These are phyloP conservation scores for Ptychochromis oligacanthus DNA, from an alignment of 2,113 vertebrate genomes.

Conservation along the genomic window DNA sequence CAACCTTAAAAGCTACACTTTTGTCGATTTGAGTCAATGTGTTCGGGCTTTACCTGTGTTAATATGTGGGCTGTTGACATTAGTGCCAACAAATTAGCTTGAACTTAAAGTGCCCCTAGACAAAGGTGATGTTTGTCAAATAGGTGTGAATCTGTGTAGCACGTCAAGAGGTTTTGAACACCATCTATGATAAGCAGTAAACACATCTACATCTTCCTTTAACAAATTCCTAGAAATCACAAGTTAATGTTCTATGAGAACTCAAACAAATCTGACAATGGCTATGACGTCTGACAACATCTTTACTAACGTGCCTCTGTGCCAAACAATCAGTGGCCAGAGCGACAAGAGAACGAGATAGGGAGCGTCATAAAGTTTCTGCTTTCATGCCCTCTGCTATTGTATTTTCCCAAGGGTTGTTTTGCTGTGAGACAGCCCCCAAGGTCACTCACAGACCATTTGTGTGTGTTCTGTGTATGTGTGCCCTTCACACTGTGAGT, in stretches of 20 bases:
- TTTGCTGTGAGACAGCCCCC: slow-evolving; percentile 3
- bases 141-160: background rate
- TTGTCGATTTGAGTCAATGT: background rate
- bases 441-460: slow-evolving; percentile 30
- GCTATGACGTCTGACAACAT: background rate
- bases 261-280: slow-evolving; percentile 37
- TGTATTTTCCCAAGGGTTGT: slow-evolving; percentile 13
- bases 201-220: background rate
- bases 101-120: background rate
- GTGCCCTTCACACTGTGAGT: slow-evolving; percentile 30
- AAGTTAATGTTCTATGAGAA: slow-evolving; percentile 58
- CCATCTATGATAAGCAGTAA: background rate
- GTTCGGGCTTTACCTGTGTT: background rate
- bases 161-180: background rate
- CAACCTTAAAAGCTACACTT: background rate
- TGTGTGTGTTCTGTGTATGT: background rate
- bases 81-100: background rate
- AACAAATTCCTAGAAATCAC: slow-evolving; percentile 31
- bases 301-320: slow-evolving; percentile 14
- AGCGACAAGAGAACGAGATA: background rate
- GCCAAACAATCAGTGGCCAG: slow-evolving; percentile 7
- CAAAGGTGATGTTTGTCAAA: slow-evolving; percentile 25
- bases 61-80: background rate
- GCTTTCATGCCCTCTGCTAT: background rate
- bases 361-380: slow-evolving; percentile 13